phyloP scores from a whole-genome alignment of 2,888 invertebrate species.

The Lamproptera curius region DNA sequence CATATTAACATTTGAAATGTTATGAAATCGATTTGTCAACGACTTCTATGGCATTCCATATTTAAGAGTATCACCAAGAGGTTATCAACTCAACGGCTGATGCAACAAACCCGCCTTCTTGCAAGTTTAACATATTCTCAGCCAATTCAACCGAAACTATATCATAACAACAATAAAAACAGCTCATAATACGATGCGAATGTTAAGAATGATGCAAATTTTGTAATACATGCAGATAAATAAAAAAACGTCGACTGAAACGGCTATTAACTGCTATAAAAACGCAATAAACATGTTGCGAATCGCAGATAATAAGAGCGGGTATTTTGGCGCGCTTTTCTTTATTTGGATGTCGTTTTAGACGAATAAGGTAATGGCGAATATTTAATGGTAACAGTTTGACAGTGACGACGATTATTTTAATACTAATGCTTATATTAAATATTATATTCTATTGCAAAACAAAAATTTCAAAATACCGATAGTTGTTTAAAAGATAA shows the following conservation, averaged over 20 bases:
- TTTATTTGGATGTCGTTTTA: no score
- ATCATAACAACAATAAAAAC: slow-evolving; percentile 34
- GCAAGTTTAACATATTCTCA: no score
- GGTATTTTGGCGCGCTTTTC: no score
- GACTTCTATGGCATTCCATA: no score
- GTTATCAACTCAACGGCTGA: slow-evolving; percentile 61
- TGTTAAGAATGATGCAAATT: background rate
- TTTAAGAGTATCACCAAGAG: slow-evolving; percentile 28
- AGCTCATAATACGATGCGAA: slow-evolving; percentile 35
- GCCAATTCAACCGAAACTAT: slow-evolving; percentile 35
- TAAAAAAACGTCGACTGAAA: background rate
- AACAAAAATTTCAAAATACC: no score
- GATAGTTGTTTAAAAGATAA: no score
- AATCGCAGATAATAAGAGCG: no score
- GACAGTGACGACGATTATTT: background rate
- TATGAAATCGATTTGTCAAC: no score
- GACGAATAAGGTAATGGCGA: background rate
- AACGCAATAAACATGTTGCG: background rate
- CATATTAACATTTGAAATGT: no score
- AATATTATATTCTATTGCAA: no score
- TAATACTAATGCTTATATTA: no score
- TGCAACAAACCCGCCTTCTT: slow-evolving; percentile 63
- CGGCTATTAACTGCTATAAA: background rate
- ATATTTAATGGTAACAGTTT: background rate
- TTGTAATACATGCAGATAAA: background rate